Conservation (phyloP, 2,113 vertebrate genomes). For the Microtus montanus region DNA sequence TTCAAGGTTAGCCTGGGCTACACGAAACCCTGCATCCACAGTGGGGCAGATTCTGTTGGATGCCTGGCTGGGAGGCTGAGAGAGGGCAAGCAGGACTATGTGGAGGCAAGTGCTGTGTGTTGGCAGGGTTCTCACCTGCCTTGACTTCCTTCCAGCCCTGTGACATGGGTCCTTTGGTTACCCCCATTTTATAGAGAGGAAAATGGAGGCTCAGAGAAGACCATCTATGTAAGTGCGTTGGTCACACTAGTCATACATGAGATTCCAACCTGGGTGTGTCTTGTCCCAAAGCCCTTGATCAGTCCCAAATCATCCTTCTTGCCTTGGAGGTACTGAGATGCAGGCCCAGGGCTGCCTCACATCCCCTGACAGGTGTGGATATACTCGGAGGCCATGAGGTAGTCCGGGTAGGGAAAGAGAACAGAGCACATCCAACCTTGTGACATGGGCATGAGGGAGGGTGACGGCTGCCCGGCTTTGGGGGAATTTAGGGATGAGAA, state of each 20-base stretch:
- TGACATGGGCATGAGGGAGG: background rate
- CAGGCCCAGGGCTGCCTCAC: background rate
- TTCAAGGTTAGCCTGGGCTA: background rate
- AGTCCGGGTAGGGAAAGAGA: background rate
- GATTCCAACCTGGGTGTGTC: background rate
- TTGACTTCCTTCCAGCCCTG: background rate
- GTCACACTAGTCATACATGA: fast-evolving
- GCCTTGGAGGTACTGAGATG: background rate
- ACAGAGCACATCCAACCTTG: background rate
- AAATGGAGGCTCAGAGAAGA: background rate
- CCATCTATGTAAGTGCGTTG: too few relatives aligned
- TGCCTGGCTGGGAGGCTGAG: background rate
- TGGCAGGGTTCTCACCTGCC: background rate
- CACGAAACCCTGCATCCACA: background rate
- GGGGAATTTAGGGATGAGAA: background rate
- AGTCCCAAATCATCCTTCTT: fast-evolving
- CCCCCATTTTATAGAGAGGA: background rate
- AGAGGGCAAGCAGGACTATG: fast-evolving
- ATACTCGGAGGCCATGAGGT: fast-evolving
- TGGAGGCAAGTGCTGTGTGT: background rate
- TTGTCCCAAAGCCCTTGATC: background rate
- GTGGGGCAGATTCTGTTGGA: background rate
- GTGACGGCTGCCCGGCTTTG: background rate
- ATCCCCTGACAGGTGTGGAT: background rate
- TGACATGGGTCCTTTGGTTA: background rate